Base-by-base conservation (phyloP, 2,113 vertebrate species). In the Grantiella picta region DNA sequence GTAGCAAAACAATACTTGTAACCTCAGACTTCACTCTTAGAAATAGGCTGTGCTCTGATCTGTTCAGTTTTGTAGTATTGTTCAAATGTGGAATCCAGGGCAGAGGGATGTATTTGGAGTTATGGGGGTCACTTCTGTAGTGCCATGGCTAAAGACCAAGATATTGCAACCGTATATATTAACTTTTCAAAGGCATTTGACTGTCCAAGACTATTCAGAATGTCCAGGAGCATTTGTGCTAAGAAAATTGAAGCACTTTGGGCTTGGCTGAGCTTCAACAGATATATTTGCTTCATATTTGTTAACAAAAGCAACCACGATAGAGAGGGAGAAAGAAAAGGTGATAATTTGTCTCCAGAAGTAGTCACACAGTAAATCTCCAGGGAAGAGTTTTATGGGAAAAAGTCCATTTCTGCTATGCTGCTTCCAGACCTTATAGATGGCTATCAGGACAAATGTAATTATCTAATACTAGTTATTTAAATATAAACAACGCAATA, bases 341-440 rank as follows among this genome's bases (percentile, higher is more conserved):
- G 23, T 63, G 22, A n/a, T n/a, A 87, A 76, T 96, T 83, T 95
- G 36, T 94, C 68, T 94, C 50, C n/a, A 79, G 64, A 80, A 90
- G 40, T 29, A 91, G 71, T 35, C 69, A 83, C 9, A 70, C 44
- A 86, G 60, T 92, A 96, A 91, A 94, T 89, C 64, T 95, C 42
- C 35, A 64, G 52, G 21, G 60, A 90, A 71, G 42, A 84, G 11
- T 82, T 94, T 97, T 38, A 92, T 57, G 45, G 56, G 18, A 92
- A 44, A 82, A 92, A 81, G 80, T n/a, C 29, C 0, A 13, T 85
- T 96, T 89, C 33, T 13, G 71, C 53, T 94, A 12, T 45, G 89
- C 63, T 52, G 52, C 61, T 94, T 92, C 68, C 82, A 93, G 53
- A 54, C 29, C 31, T 85, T 66, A 90, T 10, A 73, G 79, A 73